Conservation (phyloP, 2,113 vertebrate species). For the Corydoras maculifer region DNA sequence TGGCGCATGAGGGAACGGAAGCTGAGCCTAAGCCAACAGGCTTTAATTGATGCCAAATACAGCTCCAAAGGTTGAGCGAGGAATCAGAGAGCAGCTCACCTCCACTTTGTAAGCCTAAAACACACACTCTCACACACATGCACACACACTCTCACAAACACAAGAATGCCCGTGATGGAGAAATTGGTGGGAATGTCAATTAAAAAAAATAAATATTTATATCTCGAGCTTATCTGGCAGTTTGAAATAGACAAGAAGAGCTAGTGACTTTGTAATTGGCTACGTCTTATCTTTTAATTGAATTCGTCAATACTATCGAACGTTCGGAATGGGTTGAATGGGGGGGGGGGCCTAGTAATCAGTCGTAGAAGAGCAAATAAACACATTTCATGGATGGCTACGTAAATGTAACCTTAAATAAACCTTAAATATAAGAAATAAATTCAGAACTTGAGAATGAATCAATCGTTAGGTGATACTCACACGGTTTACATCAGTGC, state of each 20-base stretch:
- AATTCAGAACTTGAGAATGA: too few relatives aligned
- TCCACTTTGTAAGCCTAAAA: not conserved
- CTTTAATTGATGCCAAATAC: not conserved
- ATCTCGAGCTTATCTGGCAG: constrained; percentile 13
- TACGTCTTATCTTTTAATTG: constrained; percentile 72
- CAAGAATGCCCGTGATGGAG: too few relatives aligned
- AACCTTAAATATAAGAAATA: too few relatives aligned
- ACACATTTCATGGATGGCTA: constrained; percentile 68
- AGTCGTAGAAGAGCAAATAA: constrained; percentile 60
- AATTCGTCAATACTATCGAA: constrained; percentile 46
- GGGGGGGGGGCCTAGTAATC: constrained; percentile 60
- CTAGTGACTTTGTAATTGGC: constrained; percentile 53
- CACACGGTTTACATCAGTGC: too few relatives aligned
- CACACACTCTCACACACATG: too few relatives aligned
- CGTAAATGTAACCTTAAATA: too few relatives aligned
- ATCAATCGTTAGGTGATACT: too few relatives aligned
- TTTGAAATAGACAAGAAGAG: not conserved
- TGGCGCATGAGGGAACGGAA: not conserved
- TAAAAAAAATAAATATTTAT: not conserved
- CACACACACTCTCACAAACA: too few relatives aligned
- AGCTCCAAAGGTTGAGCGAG: constrained; percentile 4
- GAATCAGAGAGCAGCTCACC: not conserved
- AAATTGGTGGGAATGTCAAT: too few relatives aligned
- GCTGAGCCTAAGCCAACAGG: constrained; percentile 4
- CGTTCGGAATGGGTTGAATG: constrained; percentile 53